Percentiles rank a stretch among this genome's conserved stretches.
Evolutionary conservation across 2,888 invertebrate species (phyloP).

Genomic region (Lysandra bellargus): DNA sequence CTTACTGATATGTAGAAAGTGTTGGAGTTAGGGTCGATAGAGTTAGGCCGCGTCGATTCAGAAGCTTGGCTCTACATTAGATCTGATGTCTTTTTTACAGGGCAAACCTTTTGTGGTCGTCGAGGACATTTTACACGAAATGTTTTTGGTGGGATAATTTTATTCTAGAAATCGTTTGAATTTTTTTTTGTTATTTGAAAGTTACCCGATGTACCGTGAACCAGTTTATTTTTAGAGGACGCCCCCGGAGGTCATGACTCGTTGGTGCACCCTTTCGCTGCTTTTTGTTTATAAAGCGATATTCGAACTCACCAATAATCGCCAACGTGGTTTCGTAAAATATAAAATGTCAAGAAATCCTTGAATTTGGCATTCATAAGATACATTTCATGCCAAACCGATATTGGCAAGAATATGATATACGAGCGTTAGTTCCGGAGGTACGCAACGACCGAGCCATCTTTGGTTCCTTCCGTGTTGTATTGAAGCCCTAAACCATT

Average conservation of each 20-base stretch:
- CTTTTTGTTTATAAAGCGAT: neutral
- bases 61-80: too few relatives aligned
- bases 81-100: too few relatives aligned
- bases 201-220: neutral
- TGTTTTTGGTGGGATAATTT: neutral
- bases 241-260: neutral
- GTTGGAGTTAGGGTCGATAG: too few relatives aligned
- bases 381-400: slow-evolving; percentile 3
- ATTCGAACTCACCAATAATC: neutral
- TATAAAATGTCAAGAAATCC: neutral
- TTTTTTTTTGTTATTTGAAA: neutral
- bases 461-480: neutral
- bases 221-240: slow-evolving; percentile 1
- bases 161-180: neutral
- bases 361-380: slow-evolving; percentile 18
- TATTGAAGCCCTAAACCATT: neutral
- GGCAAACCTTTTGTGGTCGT: too few relatives aligned
- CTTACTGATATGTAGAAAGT: too few relatives aligned
- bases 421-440: slow-evolving; percentile 5
- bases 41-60: too few relatives aligned
- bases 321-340: neutral
- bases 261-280: neutral
- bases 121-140: too few relatives aligned
- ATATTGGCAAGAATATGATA: neutral
- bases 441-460: neutral